A percentile compares a stretch with the other conserved stretches of the same genome.
These are phyloP conservation scores for Hydriomena furcata DNA, from an alignment of 2,888 invertebrate species.

Conservation along the genomic window DNA sequence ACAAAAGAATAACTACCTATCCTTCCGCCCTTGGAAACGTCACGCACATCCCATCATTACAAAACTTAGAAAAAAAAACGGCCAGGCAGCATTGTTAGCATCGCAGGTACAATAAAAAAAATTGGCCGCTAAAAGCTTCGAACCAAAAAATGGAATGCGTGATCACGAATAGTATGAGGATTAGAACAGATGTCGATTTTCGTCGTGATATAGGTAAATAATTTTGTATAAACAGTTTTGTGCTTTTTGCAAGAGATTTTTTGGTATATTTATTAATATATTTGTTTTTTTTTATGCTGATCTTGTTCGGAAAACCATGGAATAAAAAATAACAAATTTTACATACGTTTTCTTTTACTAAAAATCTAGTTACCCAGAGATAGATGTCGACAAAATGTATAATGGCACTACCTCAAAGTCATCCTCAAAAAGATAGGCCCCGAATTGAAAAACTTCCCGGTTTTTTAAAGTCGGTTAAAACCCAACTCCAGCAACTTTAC, in stretches of 20 bases:
- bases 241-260: constrained; percentile 2
- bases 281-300: no score
- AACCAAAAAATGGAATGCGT: constrained; percentile 69
- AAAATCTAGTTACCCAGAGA: no score
- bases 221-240: constrained; percentile 37
- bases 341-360: no score
- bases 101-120: constrained; percentile 75
- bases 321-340: no score
- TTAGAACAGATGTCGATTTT: constrained; percentile 74
- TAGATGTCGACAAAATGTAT: no score
- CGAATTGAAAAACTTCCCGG: no score
- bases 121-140: constrained; percentile 54
- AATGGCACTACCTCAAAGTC: no score
- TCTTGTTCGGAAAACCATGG: no score
- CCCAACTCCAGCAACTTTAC: no score
- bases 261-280: no score
- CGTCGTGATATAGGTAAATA: constrained; percentile 61
- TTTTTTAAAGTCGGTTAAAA: no score
- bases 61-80: constrained; percentile 62
- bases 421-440: no score
- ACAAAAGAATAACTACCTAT: constrained; percentile 71
- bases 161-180: constrained; percentile 66
- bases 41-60: constrained; percentile 74
- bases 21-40: constrained; percentile 77
- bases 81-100: constrained; percentile 59